Evolutionary conservation across 2,113 vertebrate genomes (phyloP), one percentile per base, ranked within the genome.

Genomic region (Neofelis nebulosa): DNA sequence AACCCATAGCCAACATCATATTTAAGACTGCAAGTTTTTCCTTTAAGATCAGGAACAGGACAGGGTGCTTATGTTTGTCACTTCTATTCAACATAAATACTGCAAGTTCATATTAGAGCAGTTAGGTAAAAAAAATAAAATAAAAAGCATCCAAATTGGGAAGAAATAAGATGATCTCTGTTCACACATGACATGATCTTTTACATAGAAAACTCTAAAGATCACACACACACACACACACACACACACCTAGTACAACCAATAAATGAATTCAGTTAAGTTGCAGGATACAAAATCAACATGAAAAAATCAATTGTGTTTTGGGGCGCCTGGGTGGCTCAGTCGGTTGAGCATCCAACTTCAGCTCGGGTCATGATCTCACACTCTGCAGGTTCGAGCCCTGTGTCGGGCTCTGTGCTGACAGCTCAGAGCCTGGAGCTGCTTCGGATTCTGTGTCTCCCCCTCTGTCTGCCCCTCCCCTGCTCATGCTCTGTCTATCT

Each of bases 161-260:
- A 69, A 93, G 18, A 94, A 79, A 88, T 80, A 79, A 88, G 88
- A 88, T n/a, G 3, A 89, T 65, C 55, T 84, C 45, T 83, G 12
- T 68, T 69, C 13, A 82, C 33, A 73, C 33, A 38, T 63, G 55
- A 89, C 18, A 81, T 3, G 18, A 48, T 89, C 19, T 31, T 73
- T 80, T 89, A 89, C 29, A 36, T 6, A 94, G 38, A 81, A 63
- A 81, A 50, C 13, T 4, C 33, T 89, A 82, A 73, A 63, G 78
- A 63, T 71, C 55, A 65, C 10, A 91, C 23, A 80, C 45, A 79
- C 16, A 48, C 38, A 27, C 36, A 55, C 78, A 52, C 9, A 50
- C 76, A 79, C 74, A 29, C 41, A 33, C 41, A 14, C 14, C 23
- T 52, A 45, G 48, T 21, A 61, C 36, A 94, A 79, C n/a, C 41